Base-by-base conservation (phyloP, 2,888 invertebrate genomes). In the Aquatica leii region DNA sequence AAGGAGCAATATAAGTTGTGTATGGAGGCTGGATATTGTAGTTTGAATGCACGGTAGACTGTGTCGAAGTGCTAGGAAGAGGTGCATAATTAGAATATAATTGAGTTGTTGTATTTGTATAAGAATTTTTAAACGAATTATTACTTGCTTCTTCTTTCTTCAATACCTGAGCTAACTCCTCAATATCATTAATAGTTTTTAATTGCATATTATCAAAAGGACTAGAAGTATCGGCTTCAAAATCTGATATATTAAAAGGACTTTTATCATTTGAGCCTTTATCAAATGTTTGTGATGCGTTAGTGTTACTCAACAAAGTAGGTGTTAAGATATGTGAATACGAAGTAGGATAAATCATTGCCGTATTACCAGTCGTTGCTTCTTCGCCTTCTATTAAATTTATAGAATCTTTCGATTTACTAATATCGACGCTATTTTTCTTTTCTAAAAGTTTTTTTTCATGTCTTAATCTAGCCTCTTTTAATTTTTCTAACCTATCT, bases 161-260 rank as follows among this genome's bases (percentile, higher is more conserved):
- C 80, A 89, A 78, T 48, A 95, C 93, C 81, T 93, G 91, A 11
- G 95, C 95, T 68, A 97, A 82, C 78, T 94, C 89, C 81, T 94
- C 95, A 86, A 95, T 89, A 77, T 96, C 95, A 82, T 97, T 95
- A 62, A 97, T 91, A 41, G 94, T 93, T 82, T 95, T 94, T 55
- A 97, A 81, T 82, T 94, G 95, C 82, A 95, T 90, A 82, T 93
- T 94, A 83, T 97, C 96, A 82, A 97, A 97, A 0, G 96, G 96
- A 79, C 94, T 95, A 56, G 94, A 93, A 52, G 92, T 94, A 77
- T 95, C 95, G 77, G 92, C 89, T 81, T 96, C 96, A 84, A 97
- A 97, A 80, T 96, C 95, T 67, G 90, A 90, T 77, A 87, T 84
- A 81, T 81, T 86, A 80, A 75, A 80, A 2, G 80, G 77, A 59